These are phyloP conservation scores for Podiceps cristatus DNA, from an alignment of 2,113 vertebrate genomes.

Conservation along the genomic window DNA sequence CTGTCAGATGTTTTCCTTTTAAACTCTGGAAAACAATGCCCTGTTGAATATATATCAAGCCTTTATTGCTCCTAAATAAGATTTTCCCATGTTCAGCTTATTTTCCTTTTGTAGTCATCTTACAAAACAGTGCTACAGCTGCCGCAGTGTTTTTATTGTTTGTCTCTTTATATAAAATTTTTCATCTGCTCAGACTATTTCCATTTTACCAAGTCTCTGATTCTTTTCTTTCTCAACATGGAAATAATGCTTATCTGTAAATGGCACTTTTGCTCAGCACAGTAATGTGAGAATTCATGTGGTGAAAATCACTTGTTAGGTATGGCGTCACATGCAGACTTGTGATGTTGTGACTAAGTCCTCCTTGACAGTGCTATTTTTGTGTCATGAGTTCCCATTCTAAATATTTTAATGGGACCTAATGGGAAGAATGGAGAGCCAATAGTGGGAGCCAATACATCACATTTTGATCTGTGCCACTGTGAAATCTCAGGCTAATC, in stretches of 20 bases:
- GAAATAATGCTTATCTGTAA: background rate
- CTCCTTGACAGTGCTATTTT: background rate
- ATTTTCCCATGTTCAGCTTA: background rate
- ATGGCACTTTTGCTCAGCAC: slow-evolving; percentile 1
- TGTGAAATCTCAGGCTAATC: background rate
- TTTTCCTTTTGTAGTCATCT: slow-evolving; percentile 35
- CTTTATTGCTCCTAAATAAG: slow-evolving; percentile 7
- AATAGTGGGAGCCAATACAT: background rate
- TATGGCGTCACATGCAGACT: background rate
- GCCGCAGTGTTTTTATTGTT: background rate
- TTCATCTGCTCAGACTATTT: background rate
- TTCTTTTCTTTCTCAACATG: background rate
- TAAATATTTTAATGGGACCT: background rate
- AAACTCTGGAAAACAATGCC: slow-evolving; percentile 16
- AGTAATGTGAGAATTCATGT: slow-evolving; percentile 12
- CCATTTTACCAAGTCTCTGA: background rate
- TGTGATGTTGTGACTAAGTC: background rate
- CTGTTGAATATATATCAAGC: background rate
- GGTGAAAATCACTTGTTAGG: background rate
- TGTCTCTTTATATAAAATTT: background rate
- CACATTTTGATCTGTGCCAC: background rate
- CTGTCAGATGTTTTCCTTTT: slow-evolving; percentile 15
- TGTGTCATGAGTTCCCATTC: background rate
- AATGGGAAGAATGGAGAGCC: background rate
- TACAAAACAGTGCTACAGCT: background rate